Base-by-base conservation (phyloP, 2,888 invertebrate genomes). In the Rhagonycha lutea region DNA sequence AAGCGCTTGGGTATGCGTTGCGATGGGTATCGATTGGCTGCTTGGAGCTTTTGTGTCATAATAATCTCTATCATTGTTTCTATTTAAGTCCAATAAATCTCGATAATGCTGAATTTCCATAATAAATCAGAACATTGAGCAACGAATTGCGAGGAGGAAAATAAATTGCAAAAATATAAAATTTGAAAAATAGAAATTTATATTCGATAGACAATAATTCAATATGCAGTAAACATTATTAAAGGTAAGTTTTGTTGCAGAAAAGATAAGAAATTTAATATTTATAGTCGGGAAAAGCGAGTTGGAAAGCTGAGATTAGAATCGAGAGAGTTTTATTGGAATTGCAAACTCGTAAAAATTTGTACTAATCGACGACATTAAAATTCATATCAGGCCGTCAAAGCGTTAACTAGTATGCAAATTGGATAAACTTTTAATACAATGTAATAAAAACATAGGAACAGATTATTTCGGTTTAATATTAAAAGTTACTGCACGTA, bases 381-480 rank as follows among this genome's bases (percentile, higher is more conserved):
- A 78, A 78, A 75, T 78, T 75, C 78, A 78, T 75, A 75, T 71
- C 75, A 72, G 62, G 72, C 68, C 71, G 73, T 77, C 68, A 76
- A 73, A 76, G 76, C 70, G 70, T 76, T 73, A 72, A 77, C 71
- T 77, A 77, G 74, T 71, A 77, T 74, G 77, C 74, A 77, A 74
- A 77, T 77, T 74, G 68, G 77, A 77, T 71, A 68, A 74, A 77
- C 68, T 71, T 74, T 77, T 77, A 74, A 70, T 70, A 76, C 73
- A 70, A 70, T 73, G 73, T 76, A 68, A 70, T 76, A 76, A 76
- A 74, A 76, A 73, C 70, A 73, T 63, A 61, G 28, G 71, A 75
- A 69, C 63, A 62, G 72, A 72, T 65, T 60, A 74, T 71, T 70
- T 70, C 14, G 32, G 60, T 47, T 75, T 65, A 67, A 61, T 14